These are phyloP conservation scores for Prochilodus magdalenae DNA, from an alignment of 2,113 vertebrate species.

Conservation along the genomic window DNA sequence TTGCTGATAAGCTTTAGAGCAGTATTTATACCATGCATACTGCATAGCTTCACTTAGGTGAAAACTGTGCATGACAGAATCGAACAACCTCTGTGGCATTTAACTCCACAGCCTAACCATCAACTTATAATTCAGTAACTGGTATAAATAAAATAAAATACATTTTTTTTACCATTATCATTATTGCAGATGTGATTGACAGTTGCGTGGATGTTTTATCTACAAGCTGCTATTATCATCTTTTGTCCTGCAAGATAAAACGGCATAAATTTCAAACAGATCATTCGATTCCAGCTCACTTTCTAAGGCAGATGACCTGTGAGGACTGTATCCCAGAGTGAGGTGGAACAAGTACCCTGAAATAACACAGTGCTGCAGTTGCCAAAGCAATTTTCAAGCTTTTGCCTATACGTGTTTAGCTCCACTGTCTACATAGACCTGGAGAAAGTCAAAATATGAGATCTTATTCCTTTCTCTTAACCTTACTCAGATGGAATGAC, in stretches of 20 bases:
- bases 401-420: constrained; percentile 26
- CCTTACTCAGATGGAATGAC: constrained; percentile 32
- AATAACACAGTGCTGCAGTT: constrained; percentile 40
- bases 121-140: neutral
- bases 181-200: neutral
- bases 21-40: neutral
- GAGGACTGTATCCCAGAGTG: constrained; percentile 38
- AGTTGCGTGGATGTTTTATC: constrained; percentile 3
- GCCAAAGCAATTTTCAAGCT: neutral
- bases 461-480: constrained; percentile 17
- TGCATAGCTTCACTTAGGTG: neutral
- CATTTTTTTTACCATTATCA: too few species aligned
- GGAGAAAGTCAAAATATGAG: constrained; percentile 16
- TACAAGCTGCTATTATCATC: neutral
- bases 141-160: too few species aligned
- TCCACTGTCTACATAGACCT: constrained; percentile 16
- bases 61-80: neutral
- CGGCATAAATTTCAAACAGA: constrained; percentile 52
- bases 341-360: constrained; percentile 45
- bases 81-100: neutral
- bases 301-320: constrained; percentile 47
- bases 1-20: neutral
- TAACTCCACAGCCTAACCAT: neutral
- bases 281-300: constrained; percentile 45
- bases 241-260: constrained; percentile 1